Evolutionary conservation across 2,113 vertebrate genomes (phyloP).

Genomic region (Macheiramphus alcinus): DNA sequence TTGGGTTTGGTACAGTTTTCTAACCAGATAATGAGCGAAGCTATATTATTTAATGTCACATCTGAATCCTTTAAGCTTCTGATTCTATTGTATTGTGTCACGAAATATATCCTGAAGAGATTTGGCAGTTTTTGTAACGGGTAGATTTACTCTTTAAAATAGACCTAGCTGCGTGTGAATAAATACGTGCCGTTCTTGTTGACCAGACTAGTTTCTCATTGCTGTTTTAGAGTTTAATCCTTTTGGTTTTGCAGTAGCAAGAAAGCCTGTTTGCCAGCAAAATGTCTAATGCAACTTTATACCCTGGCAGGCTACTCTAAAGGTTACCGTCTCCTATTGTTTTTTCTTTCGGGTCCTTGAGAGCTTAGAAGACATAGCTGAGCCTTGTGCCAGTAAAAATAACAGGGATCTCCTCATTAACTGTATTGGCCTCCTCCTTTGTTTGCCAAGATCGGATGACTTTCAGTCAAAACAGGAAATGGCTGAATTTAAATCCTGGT

Average conservation of each 20-base stretch:
- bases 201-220: background rate
- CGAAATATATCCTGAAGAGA: background rate
- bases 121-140: background rate
- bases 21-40: background rate
- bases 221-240: background rate
- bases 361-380: background rate
- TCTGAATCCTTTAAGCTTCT: background rate
- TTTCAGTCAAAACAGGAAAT: conserved; percentile 69
- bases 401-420: conserved; percentile 52
- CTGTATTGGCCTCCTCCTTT: conserved; percentile 55
- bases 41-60: background rate
- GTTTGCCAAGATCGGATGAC: conserved; percentile 68
- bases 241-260: background rate
- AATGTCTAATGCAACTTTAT: background rate
- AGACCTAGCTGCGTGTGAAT: background rate
- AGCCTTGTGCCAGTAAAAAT: conserved; percentile 59
- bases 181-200: background rate
- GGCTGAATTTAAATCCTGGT: conserved; percentile 69
- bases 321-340: background rate
- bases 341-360: background rate
- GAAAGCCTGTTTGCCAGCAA: background rate
- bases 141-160: background rate
- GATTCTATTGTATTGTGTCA: background rate
- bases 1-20: background rate
- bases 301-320: background rate